phyloP scores from a whole-genome alignment of 2,797 vertebrate species.

The Kryptopterus vitreolus region DNA sequence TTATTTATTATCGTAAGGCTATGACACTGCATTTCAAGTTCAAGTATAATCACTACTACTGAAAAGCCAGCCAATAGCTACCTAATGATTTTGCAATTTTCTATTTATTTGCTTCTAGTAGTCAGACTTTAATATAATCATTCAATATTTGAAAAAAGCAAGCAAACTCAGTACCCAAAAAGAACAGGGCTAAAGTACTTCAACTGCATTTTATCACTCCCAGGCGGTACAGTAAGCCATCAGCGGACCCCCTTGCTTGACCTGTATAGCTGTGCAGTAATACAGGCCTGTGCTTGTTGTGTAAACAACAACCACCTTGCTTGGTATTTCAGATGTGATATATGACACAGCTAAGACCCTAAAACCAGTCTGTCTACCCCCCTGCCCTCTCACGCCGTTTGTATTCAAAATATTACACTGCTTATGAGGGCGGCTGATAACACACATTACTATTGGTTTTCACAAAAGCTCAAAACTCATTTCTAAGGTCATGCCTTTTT shows the following conservation, averaged over 20 bases:
- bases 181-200: neutral
- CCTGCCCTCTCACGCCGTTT: slow-evolving; percentile 47
- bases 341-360: slow-evolving; percentile 52
- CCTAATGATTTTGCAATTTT: neutral
- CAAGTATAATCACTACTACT: neutral
- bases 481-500: slow-evolving; percentile 43
- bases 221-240: slow-evolving; percentile 24
- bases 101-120: neutral
- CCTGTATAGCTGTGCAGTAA: slow-evolving; percentile 46
- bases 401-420: slow-evolving; percentile 58
- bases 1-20: slow-evolving; percentile 1
- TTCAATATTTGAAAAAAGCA: neutral
- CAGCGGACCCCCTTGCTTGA: slow-evolving; percentile 28
- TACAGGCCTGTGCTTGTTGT: slow-evolving; percentile 61
- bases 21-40: neutral
- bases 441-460: slow-evolving; percentile 37
- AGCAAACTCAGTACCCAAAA: too few relatives aligned
- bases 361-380: slow-evolving; percentile 51
- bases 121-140: neutral
- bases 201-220: slow-evolving; percentile 4
- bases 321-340: slow-evolving; percentile 60
- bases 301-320: slow-evolving; percentile 60
- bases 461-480: slow-evolving; percentile 18
- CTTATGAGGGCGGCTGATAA: slow-evolving; percentile 41
- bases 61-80: neutral